Conservation (phyloP, 2,113 vertebrate species). For the Orientallactaga bullata region DNA sequence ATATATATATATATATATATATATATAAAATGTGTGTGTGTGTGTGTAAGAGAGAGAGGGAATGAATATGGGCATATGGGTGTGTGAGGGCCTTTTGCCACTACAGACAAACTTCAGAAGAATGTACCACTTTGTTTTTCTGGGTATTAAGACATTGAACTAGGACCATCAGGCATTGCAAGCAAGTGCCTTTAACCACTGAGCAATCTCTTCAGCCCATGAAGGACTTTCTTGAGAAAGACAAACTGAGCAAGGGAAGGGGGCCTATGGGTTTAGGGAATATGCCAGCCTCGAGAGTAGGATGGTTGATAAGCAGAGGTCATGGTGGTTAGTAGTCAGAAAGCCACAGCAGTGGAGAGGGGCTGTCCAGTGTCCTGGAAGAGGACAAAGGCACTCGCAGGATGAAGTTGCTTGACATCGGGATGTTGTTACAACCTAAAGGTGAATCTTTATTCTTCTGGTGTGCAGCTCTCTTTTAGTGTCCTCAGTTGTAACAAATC, state of each 20-base stretch:
- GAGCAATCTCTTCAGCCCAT: no score
- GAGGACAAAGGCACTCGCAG: background rate
- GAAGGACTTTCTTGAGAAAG: background rate
- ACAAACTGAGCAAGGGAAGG: background rate
- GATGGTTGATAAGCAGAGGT: background rate
- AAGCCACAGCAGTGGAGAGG: background rate
- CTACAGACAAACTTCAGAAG: no score
- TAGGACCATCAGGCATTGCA: no score
- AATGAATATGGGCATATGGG: no score
- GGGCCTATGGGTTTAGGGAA: background rate
- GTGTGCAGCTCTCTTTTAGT: background rate
- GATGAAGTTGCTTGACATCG: background rate
- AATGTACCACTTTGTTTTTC: no score
- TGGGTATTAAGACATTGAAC: no score
- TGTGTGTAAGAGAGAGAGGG: no score
- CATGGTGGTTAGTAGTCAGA: background rate
- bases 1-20: no score
- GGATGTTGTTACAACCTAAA: background rate
- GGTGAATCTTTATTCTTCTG: background rate
- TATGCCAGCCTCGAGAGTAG: background rate
- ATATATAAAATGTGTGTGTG: no score
- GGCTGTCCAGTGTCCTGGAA: background rate
- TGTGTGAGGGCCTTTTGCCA: no score
- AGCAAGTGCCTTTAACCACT: no score
- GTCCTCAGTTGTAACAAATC: constrained; percentile 5